phyloP scores from a whole-genome alignment of 2,888 invertebrate species.

The Cheilosia scutellata region DNA sequence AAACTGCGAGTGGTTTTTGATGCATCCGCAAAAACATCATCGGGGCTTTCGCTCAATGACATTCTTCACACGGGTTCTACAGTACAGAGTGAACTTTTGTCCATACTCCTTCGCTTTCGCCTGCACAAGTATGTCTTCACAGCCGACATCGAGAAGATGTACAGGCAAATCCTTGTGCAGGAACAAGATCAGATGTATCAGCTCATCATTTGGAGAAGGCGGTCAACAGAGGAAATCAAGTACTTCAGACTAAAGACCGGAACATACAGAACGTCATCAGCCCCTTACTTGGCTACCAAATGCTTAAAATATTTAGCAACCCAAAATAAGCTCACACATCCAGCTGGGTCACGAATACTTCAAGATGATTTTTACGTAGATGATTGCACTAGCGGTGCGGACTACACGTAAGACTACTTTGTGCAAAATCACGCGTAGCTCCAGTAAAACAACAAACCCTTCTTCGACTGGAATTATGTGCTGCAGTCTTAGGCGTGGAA shows the following conservation, averaged over 20 bases:
- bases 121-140: slow-evolving; percentile 1
- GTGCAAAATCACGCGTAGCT: neutral
- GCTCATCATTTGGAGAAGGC: too few relatives aligned
- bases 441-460: neutral
- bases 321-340: neutral
- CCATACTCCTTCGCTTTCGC: slow-evolving; percentile 9
- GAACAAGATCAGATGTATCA: too few relatives aligned
- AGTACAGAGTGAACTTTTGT: slow-evolving; percentile 9
- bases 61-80: slow-evolving; percentile 33
- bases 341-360: too few relatives aligned
- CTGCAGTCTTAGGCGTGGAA: slow-evolving; percentile 10
- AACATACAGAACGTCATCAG: too few relatives aligned
- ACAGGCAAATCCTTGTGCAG: too few relatives aligned
- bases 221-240: too few relatives aligned
- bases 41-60: slow-evolving; percentile 24
- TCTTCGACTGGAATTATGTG: slow-evolving; percentile 1
- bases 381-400: too few relatives aligned
- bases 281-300: neutral
- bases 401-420: neutral
- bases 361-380: too few relatives aligned
- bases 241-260: too few relatives aligned
- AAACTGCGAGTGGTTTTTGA: neutral
- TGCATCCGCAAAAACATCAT: slow-evolving; percentile 8
- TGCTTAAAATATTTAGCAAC: neutral
- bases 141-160: slow-evolving; percentile 19